Evolutionary conservation across 1,140 invertebrate genomes (phyloP), one percentile per base, ranked within the genome.

Genomic region (Lasaia peninsularis): DNA sequence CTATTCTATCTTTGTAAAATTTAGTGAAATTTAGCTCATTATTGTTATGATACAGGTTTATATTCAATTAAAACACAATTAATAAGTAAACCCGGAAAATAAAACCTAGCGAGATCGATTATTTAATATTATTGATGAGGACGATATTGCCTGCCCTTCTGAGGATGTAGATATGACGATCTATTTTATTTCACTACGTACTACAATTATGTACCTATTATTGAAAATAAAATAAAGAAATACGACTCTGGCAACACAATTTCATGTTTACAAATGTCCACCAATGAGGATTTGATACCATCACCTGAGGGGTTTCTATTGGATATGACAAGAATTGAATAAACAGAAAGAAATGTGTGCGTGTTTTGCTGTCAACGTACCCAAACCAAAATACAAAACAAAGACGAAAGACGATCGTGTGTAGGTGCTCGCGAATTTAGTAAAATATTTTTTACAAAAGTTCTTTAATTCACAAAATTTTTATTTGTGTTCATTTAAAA

Each of bases 381-480:
- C 34, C 56, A 66, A 73, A 78, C 71, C 78, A 81, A 80, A 84
- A 84, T 73, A 79, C 71, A 77, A 81, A 80, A 81, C 78, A 84
- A 84, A 81, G 80, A 63, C 68, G 48, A 54, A 62, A 50, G 50
- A 58, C 60, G 35, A 56, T 54, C 65, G 66, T 63, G 63, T 65
- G 56, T 60, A 40, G 63, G 57, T 59, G 65, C 58, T 63, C 62
- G 37, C 56, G 35, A 58, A 51, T 62, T 58, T 53, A 31, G 31
- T 51, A 11, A 54, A 32, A 53, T 48, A 58, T 60, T 59, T 56
- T 52, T 49, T 53, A 62, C 54, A 58, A 64, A 52, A 52, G n/a
- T 55, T 32, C 32, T 52, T 57, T 53, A 52, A 10, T 35, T 21
- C 21, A 44, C 34, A 55, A 55, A 32, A 52, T 52, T 33, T 9